These are phyloP conservation scores for Ptiloglossa arizonensis DNA, from an alignment of 1,140 invertebrate species.

Conservation along the genomic window DNA sequence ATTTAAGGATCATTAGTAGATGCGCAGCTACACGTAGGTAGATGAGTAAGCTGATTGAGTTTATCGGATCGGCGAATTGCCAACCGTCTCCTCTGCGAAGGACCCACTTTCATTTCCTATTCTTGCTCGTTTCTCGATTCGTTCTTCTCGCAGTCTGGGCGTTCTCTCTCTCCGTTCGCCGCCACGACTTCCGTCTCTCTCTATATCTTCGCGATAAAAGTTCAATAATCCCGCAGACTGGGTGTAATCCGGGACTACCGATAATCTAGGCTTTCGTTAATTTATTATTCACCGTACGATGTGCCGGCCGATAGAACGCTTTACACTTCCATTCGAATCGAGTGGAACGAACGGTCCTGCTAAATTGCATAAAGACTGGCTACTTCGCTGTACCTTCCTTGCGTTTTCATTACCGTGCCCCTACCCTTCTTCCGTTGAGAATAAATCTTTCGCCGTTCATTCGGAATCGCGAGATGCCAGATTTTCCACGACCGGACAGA, in stretches of 20 bases:
- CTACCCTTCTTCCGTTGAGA: too few relatives aligned
- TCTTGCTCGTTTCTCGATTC: slow-evolving; percentile 49
- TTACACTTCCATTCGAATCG: slow-evolving; percentile 33
- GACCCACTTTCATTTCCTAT: slow-evolving; percentile 58
- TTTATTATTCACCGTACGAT: slow-evolving; percentile 61
- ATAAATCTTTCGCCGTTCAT: neutral
- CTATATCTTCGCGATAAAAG: slow-evolving; percentile 56
- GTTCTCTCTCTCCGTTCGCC: slow-evolving; percentile 31
- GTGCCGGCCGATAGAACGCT: slow-evolving; percentile 16
- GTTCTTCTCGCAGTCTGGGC: slow-evolving; percentile 2
- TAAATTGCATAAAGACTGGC: slow-evolving; percentile 15
- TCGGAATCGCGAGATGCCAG: neutral
- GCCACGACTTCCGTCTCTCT: neutral
- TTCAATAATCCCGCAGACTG: slow-evolving; percentile 63
- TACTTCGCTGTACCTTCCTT: neutral
- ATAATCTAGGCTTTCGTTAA: slow-evolving; percentile 63
- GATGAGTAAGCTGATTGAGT: slow-evolving; percentile 79
- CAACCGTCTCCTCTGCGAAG: slow-evolving; percentile 52
- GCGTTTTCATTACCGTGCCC: neutral
- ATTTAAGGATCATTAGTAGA: slow-evolving; percentile 77
- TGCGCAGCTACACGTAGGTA: slow-evolving; percentile 70
- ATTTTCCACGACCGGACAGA: neutral
- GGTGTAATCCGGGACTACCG: slow-evolving; percentile 48
- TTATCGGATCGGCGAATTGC: slow-evolving; percentile 77
- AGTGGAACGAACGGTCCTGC: slow-evolving; percentile 9